A percentile compares a stretch with the other conserved stretches of the same genome.
Conservation (phyloP, 2,888 invertebrate genomes). For the Tachina grossa region DNA sequence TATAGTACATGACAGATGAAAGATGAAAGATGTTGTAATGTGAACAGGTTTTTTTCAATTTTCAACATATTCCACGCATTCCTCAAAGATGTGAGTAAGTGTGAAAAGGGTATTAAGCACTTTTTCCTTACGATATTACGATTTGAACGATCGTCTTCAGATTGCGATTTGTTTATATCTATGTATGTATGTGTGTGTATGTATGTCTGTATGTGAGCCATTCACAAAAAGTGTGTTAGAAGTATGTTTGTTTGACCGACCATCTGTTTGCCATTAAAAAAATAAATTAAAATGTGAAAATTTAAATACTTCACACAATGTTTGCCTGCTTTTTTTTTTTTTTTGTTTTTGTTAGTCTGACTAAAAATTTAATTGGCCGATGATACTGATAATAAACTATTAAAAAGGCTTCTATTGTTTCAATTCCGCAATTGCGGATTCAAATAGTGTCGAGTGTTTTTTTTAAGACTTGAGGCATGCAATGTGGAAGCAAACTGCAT, state of each 20-base stretch:
- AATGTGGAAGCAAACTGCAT: neutral
- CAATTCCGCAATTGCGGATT: neutral
- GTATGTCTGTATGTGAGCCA: neutral
- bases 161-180: neutral
- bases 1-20: no score
- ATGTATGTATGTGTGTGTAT: neutral
- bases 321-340: neutral
- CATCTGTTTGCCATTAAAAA: conserved; percentile 41
- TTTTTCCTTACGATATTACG: no score
- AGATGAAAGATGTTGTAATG: no score
- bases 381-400: conserved; percentile 5
- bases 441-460: neutral
- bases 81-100: no score
- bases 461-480: conserved; percentile 10
- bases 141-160: conserved; percentile 1
- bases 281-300: conserved; percentile 7
- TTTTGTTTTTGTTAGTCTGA: neutral
- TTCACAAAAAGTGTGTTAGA: neutral
- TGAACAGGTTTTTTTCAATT: no score
- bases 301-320: conserved; percentile 19
- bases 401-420: conserved; percentile 25
- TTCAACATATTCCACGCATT: no score
- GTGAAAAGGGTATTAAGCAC: no score
- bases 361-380: neutral
- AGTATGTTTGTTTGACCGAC: neutral